Conservation (phyloP, 2,113 vertebrate genomes). For the Pan troglodytes region DNA sequence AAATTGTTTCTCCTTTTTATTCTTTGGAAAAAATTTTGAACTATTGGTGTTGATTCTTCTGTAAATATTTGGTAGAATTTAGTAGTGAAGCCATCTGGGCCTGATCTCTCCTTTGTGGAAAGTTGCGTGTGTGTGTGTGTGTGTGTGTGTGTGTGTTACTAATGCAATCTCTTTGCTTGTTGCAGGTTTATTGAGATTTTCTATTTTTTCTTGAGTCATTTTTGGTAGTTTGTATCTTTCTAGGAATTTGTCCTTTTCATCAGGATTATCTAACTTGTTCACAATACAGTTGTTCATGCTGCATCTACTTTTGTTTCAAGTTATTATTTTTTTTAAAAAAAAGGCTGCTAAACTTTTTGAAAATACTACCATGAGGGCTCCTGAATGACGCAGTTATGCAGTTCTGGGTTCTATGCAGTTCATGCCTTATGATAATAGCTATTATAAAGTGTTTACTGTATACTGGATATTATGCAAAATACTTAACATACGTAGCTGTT, state of each 20-base stretch:
- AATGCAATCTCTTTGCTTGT: neutral
- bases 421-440: neutral
- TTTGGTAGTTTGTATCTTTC: constrained; percentile 23
- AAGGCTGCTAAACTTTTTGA: neutral
- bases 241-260: neutral
- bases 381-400: neutral
- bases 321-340: neutral
- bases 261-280: neutral
- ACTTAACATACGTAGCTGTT: neutral
- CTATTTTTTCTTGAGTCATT: neutral
- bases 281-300: neutral
- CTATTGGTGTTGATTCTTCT: constrained; percentile 13
- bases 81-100: neutral
- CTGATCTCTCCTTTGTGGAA: neutral
- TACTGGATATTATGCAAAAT: neutral
- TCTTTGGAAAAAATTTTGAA: constrained; percentile 17
- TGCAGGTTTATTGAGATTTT: neutral
- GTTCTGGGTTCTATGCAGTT: neutral
- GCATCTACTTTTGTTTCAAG: neutral
- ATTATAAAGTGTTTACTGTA: neutral
- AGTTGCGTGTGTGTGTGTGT: neutral
- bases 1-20: neutral
- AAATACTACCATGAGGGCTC: neutral
- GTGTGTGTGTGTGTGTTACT: neutral
- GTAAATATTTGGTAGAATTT: neutral